phyloP scores from a whole-genome alignment of 2,113 vertebrate species.

The Numida meleagris region DNA sequence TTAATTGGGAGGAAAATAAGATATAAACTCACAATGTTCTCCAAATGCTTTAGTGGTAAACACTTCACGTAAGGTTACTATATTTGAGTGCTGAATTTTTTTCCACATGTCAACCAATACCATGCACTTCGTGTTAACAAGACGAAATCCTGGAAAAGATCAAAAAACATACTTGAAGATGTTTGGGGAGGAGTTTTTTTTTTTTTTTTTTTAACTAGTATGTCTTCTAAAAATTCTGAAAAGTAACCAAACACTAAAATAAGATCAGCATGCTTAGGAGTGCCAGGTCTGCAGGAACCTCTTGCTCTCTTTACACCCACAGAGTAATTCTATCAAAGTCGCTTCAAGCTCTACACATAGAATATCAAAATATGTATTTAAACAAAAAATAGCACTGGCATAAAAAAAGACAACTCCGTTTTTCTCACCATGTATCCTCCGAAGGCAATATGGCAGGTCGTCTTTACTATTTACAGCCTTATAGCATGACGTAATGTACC shows the following conservation, averaged over 20 bases:
- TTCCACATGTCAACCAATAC: constrained; percentile 99
- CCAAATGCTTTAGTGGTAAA: constrained; percentile 99
- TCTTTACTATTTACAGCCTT: constrained; percentile 99
- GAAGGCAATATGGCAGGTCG: constrained; percentile 97
- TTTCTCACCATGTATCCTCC: constrained; percentile 94
- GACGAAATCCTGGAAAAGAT: constrained; percentile 88
- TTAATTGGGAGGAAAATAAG: background rate
- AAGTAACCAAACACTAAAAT: background rate
- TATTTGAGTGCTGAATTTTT: constrained; percentile 98
- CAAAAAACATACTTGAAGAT: background rate
- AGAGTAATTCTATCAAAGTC: background rate
- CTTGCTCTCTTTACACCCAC: background rate
- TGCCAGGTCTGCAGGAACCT: background rate
- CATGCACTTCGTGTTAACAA: constrained; percentile 99
- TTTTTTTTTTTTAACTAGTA: background rate
- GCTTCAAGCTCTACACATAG: background rate
- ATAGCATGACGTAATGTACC: constrained; percentile 98
- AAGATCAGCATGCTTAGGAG: background rate
- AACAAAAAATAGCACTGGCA: background rate
- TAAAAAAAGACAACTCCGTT: background rate
- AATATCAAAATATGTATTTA: background rate
- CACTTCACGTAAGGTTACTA: constrained; percentile 94
- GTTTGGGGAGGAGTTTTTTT: background rate
- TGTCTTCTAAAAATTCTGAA: background rate
- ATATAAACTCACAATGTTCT: constrained; percentile 90